Evolutionary conservation across 2,113 vertebrate species (phyloP).

Genomic region (Pyrgilauda ruficollis): DNA sequence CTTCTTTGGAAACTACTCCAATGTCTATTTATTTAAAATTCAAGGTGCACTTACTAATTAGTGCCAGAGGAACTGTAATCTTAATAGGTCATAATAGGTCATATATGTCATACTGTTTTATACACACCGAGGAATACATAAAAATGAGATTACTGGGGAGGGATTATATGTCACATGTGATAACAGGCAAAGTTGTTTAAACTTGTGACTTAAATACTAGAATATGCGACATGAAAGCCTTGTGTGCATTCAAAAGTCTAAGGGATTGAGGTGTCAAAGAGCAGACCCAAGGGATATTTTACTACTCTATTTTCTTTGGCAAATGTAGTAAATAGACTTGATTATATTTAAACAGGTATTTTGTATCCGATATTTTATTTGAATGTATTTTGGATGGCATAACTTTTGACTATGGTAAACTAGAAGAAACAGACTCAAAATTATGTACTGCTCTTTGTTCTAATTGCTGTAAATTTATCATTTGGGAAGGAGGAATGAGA

Average conservation of each 20-base stretch:
- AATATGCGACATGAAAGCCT: neutral
- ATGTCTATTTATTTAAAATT: constrained; percentile 50
- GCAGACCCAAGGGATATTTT: neutral
- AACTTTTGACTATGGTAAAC: neutral
- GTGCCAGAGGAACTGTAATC: constrained; percentile 16
- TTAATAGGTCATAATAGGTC: constrained; percentile 30
- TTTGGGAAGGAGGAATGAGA: neutral
- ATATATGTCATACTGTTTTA: constrained; percentile 8
- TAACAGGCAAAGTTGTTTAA: neutral
- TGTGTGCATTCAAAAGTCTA: neutral
- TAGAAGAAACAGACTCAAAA: neutral
- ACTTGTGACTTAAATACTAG: neutral
- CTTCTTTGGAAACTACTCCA: neutral
- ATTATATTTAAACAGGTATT: neutral
- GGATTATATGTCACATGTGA: neutral
- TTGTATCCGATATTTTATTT: neutral
- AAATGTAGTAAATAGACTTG: neutral
- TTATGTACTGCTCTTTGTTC: neutral
- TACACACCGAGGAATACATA: neutral
- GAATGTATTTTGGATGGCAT: neutral
- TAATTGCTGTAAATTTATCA: neutral
- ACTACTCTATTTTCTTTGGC: neutral
- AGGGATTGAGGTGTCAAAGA: neutral
- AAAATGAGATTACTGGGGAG: neutral
- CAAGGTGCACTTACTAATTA: constrained; percentile 40